Percentiles rank a stretch among this genome's conserved stretches.
Evolutionary conservation across 2,797 vertebrate species (phyloP).

Genomic region (Sebastiscus albofasciatus): DNA sequence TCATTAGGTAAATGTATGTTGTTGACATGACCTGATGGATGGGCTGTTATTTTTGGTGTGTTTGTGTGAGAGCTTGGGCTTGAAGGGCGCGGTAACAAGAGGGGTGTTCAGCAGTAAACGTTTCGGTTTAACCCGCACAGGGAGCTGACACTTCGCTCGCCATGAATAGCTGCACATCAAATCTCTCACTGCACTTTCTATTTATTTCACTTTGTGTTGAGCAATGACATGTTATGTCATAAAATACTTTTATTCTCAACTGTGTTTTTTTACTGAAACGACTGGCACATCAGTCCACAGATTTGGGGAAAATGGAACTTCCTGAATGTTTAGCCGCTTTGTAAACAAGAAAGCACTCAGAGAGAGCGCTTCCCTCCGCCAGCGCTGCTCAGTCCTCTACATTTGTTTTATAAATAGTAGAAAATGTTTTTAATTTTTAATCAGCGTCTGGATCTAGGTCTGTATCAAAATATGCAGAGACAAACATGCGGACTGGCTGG

Average conservation of each 20-base stretch:
- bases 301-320: conserved; percentile 1
- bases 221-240: background rate
- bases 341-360: conserved; percentile 38
- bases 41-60: conserved; percentile 61
- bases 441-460: conserved; percentile 17
- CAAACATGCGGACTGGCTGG: background rate
- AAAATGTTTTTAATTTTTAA: conserved; percentile 30
- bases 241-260: background rate
- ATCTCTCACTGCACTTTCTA: background rate
- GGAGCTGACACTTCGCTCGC: conserved; percentile 11
- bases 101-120: conserved; percentile 48
- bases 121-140: conserved; percentile 18
- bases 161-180: conserved; percentile 20
- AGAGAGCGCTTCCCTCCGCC: background rate
- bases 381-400: background rate
- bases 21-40: conserved; percentile 69
- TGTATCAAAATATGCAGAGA: background rate
- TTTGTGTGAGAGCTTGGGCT: conserved; percentile 1
- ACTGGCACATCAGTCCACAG: background rate
- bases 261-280: background rate
- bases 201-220: background rate
- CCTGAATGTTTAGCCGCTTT: conserved; percentile 13
- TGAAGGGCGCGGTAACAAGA: conserved; percentile 51
- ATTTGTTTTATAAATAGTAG: conserved; percentile 20
- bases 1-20: conserved; percentile 77